phyloP scores from a whole-genome alignment of 2,113 vertebrate species.

The Monopterus albus region DNA sequence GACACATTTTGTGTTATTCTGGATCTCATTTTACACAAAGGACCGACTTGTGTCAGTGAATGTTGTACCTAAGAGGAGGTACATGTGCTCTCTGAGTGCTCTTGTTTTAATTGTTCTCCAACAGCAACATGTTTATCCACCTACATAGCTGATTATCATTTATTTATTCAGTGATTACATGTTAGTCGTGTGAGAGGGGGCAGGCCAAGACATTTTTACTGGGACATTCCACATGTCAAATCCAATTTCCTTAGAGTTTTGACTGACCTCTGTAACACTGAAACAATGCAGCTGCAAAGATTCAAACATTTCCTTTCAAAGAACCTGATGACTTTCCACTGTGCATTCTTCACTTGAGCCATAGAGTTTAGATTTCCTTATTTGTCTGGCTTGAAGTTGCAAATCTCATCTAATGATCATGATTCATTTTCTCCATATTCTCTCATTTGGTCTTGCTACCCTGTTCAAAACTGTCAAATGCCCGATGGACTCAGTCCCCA shows the following conservation, averaged over 20 bases:
- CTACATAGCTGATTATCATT: constrained; percentile 30
- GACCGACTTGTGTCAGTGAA: too few species aligned
- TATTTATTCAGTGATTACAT: constrained; percentile 58
- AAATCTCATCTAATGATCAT: neutral
- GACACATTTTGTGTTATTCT: too few species aligned
- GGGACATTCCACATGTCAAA: constrained; percentile 81
- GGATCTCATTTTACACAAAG: too few species aligned
- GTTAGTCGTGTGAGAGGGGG: constrained; percentile 39
- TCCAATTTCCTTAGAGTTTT: constrained; percentile 76
- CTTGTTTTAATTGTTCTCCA: neutral
- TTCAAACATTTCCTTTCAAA: constrained; percentile 31
- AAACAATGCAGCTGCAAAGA: constrained; percentile 60
- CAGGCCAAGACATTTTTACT: constrained; percentile 43
- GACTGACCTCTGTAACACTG: constrained; percentile 58
- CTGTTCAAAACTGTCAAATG: neutral
- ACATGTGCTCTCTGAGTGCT: too few species aligned
- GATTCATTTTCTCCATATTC: neutral
- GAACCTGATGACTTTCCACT: constrained; percentile 4
- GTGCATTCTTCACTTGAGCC: neutral
- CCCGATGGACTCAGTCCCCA: neutral
- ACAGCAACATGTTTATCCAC: constrained; percentile 21
- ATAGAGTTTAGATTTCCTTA: neutral
- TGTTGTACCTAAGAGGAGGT: too few species aligned
- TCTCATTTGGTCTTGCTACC: neutral
- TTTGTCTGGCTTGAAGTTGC: neutral